A percentile compares a stretch with the other conserved stretches of the same genome.
These are phyloP conservation scores for Aurelia aurita DNA, from an alignment of 30 jellyfish, hydroid and myxozoan species.

Conservation along the genomic window DNA sequence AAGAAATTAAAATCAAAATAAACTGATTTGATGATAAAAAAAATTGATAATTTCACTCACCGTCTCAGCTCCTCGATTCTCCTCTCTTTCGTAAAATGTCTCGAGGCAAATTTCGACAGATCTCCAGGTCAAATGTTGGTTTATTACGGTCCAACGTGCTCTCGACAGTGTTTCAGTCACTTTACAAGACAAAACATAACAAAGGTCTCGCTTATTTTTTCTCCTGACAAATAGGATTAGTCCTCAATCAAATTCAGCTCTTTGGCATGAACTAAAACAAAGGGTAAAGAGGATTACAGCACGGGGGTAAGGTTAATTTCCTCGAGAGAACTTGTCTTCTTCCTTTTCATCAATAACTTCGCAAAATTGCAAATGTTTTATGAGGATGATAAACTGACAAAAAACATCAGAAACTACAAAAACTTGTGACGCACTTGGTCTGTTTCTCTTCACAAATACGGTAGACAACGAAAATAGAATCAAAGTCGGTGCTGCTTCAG, in stretches of 20 bases:
- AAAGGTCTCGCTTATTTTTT: neutral
- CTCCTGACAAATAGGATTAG: neutral
- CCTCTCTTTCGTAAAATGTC: neutral
- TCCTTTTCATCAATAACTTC: too few species aligned
- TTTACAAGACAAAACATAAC: neutral
- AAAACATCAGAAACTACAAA: too few species aligned
- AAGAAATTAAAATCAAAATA: neutral
- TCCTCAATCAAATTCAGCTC: neutral
- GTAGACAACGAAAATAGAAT: too few species aligned
- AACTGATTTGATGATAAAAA: neutral
- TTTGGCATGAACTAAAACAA: neutral
- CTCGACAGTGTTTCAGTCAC: neutral
- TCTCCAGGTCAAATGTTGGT: neutral
- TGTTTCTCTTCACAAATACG: too few species aligned
- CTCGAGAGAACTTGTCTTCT: too few species aligned
- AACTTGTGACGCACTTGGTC: too few species aligned
- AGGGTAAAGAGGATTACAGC: neutral
- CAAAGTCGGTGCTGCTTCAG: too few species aligned
- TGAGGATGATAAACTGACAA: too few species aligned
- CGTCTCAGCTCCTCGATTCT: neutral
- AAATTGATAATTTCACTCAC: neutral
- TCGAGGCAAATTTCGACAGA: neutral
- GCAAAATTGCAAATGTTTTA: too few species aligned
- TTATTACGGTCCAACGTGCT: slow-evolving; percentile 1
- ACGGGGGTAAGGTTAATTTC: neutral